These are phyloP conservation scores for Chrysocyon brachyurus DNA, from an alignment of 2,797 vertebrate genomes.

Conservation along the genomic window DNA sequence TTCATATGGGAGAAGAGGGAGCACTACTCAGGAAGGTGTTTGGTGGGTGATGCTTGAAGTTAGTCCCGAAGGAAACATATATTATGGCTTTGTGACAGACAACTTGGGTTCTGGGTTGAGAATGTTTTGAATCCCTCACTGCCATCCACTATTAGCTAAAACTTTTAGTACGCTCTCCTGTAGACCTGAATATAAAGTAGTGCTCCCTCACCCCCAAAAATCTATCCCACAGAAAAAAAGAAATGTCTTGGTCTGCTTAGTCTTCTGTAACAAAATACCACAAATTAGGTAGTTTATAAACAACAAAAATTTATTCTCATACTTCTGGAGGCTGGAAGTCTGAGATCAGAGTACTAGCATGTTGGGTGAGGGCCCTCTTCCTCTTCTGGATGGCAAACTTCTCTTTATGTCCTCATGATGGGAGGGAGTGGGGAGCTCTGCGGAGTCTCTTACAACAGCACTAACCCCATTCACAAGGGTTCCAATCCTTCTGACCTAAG, in stretches of 20 bases:
- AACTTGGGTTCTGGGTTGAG: neutral
- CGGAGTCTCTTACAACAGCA: neutral
- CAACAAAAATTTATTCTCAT: neutral
- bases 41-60: neutral
- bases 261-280: neutral
- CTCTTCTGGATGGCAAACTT: neutral
- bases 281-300: neutral
- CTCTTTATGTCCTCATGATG: neutral
- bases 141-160: neutral
- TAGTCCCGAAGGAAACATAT: neutral
- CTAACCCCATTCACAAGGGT: neutral
- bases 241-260: neutral
- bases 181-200: neutral
- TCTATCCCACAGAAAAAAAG: neutral
- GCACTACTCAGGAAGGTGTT: neutral
- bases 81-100: neutral
- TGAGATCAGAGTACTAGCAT: neutral
- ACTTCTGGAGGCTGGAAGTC: neutral
- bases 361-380: neutral
- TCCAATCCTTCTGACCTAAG: neutral
- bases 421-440: neutral
- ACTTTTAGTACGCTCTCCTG: neutral
- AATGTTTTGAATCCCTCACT: neutral
- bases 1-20: fast-evolving
- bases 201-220: no score